Percentiles rank a stretch among this genome's conserved stretches.
These are phyloP conservation scores for Aquatica leii DNA, from an alignment of 2,888 invertebrate genomes.

Conservation along the genomic window DNA sequence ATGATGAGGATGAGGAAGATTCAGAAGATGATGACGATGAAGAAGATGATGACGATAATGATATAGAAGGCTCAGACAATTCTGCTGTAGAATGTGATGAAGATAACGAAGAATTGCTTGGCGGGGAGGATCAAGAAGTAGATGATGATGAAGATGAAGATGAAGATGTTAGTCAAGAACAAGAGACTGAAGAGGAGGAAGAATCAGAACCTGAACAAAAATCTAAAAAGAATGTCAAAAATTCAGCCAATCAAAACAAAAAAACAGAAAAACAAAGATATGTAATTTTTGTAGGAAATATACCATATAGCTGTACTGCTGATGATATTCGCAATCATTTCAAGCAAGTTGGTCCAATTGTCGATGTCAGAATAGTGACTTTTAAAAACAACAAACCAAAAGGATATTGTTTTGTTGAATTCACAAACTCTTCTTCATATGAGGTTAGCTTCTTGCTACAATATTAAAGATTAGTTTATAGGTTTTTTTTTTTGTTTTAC, in stretches of 20 bases:
- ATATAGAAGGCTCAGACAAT: too few species aligned
- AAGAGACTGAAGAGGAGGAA: conserved; percentile 31
- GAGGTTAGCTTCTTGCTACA: too few species aligned
- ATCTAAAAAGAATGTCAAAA: conserved; percentile 26
- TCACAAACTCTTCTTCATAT: neutral
- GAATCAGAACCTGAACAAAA: conserved; percentile 14
- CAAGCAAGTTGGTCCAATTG: neutral
- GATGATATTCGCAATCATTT: neutral
- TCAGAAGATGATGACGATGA: conserved; percentile 25
- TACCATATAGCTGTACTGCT: neutral
- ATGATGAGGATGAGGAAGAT: conserved; percentile 25
- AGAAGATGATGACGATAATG: conserved; percentile 21
- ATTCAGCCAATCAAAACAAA: neutral
- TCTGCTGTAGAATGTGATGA: conserved; percentile 29
- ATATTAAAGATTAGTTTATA: neutral
- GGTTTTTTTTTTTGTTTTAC: neutral
- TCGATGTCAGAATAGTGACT: neutral
- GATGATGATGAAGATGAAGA: conserved; percentile 38
- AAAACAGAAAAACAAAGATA: neutral
- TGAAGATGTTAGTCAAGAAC: conserved; percentile 33
- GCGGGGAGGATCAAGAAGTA: conserved; percentile 31
- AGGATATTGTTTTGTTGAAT: conserved; percentile 5
- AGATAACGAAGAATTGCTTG: conserved; percentile 17
- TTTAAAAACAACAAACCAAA: neutral
- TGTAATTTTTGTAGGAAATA: conserved; percentile 5